Base-by-base conservation (phyloP, 2,113 vertebrate genomes). In the Sinocyclocheilus grahami region DNA sequence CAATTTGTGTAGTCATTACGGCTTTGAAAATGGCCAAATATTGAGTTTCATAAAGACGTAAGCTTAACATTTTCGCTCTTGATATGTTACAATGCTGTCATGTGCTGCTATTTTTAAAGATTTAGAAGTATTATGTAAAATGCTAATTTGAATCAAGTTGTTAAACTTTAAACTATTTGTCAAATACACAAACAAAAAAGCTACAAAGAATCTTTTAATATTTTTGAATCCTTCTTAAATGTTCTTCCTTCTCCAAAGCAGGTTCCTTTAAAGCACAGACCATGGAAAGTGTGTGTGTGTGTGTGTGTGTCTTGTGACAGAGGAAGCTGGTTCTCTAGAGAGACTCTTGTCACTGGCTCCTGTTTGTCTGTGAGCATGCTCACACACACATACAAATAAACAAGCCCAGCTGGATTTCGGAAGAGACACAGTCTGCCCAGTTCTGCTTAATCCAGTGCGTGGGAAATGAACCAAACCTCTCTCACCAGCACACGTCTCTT, bases 281-380 rank as follows among this genome's bases (percentile, higher is more conserved):
- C 88, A 88, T 89, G 87, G 88, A 93, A 87, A 79, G 89, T 87
- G 24, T 63, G 22, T 87, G 76, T 86, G 63, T 76, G 63, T 76
- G 75, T 85, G 85, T 86, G 63, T 76, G 75, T 85, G 85, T 81
- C 77, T 89, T 87, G 85, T 87, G 87, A 83, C 84, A 85, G 82
- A 90, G 87, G 87, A 88, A 88, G 87, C 69, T 63, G 37, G 9
- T 62, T 86, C 83, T 87, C 87, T 88, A 78, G 83, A 86, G 89
- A 87, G 67, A n/a, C 74, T 85, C 77, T 88, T 90, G 90, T 93
- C 90, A 91, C 91, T 93, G 94, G 93, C 94, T 94, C 93, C 93
- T 92, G 91, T 94, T 93, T 92, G 94, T 95, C 93, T 93, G 92
- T 90, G 91, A 94, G 92, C 89, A 92, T 90, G 91, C 91, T 91